Percentiles rank a stretch among this genome's conserved stretches.
phyloP scores from a whole-genome alignment of 1,140 invertebrate species.

The Temnothorax curvispinosus region DNA sequence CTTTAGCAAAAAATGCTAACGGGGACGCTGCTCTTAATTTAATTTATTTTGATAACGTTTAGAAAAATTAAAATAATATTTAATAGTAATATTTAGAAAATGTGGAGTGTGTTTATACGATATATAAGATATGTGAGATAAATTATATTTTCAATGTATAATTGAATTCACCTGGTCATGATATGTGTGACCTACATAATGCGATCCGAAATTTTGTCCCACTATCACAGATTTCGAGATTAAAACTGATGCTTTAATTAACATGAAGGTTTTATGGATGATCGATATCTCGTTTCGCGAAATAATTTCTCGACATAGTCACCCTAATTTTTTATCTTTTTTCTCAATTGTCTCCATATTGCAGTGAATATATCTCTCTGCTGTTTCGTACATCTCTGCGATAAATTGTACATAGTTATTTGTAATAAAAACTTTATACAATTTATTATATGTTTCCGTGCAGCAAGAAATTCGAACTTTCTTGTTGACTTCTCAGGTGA shows the following conservation, averaged over 20 bases:
- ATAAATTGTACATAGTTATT: constrained; percentile 4
- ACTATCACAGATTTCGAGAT: neutral
- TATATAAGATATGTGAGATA: neutral
- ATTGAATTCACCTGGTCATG: neutral
- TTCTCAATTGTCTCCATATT: neutral
- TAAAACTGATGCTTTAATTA: neutral
- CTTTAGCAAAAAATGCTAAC: neutral
- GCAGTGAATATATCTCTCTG: neutral
- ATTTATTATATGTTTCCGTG: neutral
- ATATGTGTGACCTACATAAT: neutral
- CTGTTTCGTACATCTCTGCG: neutral
- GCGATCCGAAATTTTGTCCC: neutral
- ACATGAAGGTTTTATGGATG: neutral
- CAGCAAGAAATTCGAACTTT: neutral
- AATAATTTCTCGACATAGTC: neutral
- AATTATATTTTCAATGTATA: constrained; percentile 4
- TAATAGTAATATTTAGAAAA: neutral
- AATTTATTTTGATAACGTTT: neutral
- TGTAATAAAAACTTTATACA: neutral
- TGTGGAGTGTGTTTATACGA: neutral
- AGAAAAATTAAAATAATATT: neutral
- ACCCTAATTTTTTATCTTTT: neutral
- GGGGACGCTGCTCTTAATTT: neutral
- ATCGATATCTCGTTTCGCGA: neutral
- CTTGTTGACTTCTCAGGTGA: neutral